Evolutionary conservation across 2,888 invertebrate genomes (phyloP).

Genomic region (Tetragnatha montana): DNA sequence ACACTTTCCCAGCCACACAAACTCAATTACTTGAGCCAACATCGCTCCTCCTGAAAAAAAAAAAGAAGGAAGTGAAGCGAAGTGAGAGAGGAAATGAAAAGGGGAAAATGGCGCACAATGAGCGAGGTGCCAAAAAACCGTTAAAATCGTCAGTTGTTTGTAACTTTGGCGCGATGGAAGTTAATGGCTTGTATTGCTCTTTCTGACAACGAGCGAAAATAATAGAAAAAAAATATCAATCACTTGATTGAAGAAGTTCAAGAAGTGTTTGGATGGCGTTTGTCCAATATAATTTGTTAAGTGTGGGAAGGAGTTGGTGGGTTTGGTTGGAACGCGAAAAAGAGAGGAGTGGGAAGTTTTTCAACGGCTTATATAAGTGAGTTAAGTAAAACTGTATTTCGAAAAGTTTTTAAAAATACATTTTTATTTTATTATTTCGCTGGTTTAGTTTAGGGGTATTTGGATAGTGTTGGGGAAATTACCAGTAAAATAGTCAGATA

Average conservation of each 20-base stretch:
- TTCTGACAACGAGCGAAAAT: background rate
- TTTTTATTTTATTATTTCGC: too few relatives aligned
- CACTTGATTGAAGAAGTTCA: background rate
- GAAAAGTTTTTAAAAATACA: too few relatives aligned
- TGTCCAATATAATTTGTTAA: background rate
- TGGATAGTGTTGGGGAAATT: too few relatives aligned
- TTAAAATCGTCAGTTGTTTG: slow-evolving; percentile 5
- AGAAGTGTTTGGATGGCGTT: background rate
- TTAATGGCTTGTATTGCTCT: background rate
- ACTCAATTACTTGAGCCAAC: slow-evolving; percentile 19
- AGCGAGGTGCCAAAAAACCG: background rate
- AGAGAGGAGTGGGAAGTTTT: too few relatives aligned
- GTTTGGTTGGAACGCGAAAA: background rate
- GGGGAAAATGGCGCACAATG: background rate
- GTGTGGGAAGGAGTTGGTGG: background rate
- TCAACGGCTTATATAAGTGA: too few relatives aligned
- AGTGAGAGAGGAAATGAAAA: background rate
- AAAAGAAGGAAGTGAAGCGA: slow-evolving; percentile 7
- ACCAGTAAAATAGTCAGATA: too few relatives aligned
- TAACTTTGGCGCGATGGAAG: background rate
- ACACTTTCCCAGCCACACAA: slow-evolving; percentile 22
- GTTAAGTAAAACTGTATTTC: too few relatives aligned
- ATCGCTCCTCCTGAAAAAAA: background rate
- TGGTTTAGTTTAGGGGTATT: too few relatives aligned
- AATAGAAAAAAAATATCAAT: background rate